phyloP scores from a whole-genome alignment of 2,888 invertebrate genomes.

The Rhagonycha lutea region DNA sequence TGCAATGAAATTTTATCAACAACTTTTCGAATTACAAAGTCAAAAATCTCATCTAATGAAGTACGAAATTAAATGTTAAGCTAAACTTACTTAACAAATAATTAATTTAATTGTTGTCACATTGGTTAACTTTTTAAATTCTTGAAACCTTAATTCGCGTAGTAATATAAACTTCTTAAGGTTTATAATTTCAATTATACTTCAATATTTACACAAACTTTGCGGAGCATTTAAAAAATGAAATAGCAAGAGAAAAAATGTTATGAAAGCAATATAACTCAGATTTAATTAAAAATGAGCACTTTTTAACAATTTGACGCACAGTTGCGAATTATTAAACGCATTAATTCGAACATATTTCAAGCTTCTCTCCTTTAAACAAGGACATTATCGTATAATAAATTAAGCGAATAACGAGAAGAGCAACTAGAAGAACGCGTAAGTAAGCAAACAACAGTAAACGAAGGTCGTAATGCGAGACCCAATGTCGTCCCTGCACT shows the following conservation, averaged over 20 bases:
- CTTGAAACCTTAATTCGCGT: not conserved
- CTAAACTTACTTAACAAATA: not conserved
- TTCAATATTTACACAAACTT: conserved; percentile 24
- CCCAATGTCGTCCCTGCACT: conserved; percentile 38
- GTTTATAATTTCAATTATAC: conserved; percentile 22
- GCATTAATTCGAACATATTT: conserved; percentile 22
- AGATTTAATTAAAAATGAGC: conserved; percentile 32
- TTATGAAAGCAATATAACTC: conserved; percentile 33
- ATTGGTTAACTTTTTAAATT: not conserved
- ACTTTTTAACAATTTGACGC: conserved; percentile 31
- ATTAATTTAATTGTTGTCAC: not conserved
- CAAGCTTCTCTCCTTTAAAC: conserved; percentile 14
- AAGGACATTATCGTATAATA: conserved; percentile 31
- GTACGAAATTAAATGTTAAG: not conserved
- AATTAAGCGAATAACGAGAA: conserved; percentile 38
- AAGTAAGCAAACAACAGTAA: conserved; percentile 41
- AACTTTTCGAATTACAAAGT: no score
- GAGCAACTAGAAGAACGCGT: conserved; percentile 29
- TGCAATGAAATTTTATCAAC: no score
- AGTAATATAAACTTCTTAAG: not conserved
- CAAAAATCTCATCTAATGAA: no score
- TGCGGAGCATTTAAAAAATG: conserved; percentile 15
- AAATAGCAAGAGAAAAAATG: conserved; percentile 24
- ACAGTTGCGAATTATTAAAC: conserved; percentile 32
- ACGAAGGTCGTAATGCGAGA: conserved; percentile 38